These are phyloP conservation scores for Menidia menidia DNA, from an alignment of 2,797 vertebrate genomes.

Conservation along the genomic window DNA sequence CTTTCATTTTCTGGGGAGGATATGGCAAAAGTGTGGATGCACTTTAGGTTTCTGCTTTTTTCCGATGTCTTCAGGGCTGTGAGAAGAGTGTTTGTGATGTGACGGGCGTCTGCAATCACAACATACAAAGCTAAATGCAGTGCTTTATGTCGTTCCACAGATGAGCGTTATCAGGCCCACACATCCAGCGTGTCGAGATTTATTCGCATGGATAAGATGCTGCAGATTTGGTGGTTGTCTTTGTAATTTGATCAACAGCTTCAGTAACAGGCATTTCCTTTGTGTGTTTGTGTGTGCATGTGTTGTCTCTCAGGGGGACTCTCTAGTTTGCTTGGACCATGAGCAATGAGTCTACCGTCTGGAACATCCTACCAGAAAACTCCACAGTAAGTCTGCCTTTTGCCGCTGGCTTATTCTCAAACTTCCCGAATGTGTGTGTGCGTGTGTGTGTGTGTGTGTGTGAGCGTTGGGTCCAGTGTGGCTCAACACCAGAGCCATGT, in stretches of 20 bases:
- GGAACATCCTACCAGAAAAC: slow-evolving; percentile 90
- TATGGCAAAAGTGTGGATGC: slow-evolving; percentile 4
- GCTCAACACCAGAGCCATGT: slow-evolving; percentile 46
- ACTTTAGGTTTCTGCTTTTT: slow-evolving; percentile 21
- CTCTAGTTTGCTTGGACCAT: slow-evolving; percentile 88
- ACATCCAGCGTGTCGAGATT: not conserved
- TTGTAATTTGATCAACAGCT: slow-evolving; percentile 53
- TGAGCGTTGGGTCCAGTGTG: slow-evolving; percentile 23
- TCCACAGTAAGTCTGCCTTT: slow-evolving; percentile 87
- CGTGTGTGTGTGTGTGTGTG: slow-evolving; percentile 25
- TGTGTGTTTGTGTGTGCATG: slow-evolving; percentile 45
- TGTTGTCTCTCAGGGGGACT: slow-evolving; percentile 80
- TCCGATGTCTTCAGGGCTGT: slow-evolving; percentile 17
- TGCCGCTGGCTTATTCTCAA: slow-evolving; percentile 45
- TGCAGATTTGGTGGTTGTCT: slow-evolving; percentile 31
- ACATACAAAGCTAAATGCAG: not conserved
- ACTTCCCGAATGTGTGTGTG: slow-evolving; percentile 56
- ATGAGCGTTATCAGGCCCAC: not conserved
- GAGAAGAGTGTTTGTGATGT: slow-evolving; percentile 14
- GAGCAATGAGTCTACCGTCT: slow-evolving; percentile 91
- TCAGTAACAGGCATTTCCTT: slow-evolving; percentile 64
- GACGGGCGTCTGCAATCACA: not conserved
- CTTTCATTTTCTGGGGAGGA: slow-evolving; percentile 35
- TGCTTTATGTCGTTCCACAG: not conserved
- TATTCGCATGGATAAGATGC: slow-evolving; percentile 12